Conservation (phyloP, 2,113 vertebrate species). For the Nycticorax nycticorax region DNA sequence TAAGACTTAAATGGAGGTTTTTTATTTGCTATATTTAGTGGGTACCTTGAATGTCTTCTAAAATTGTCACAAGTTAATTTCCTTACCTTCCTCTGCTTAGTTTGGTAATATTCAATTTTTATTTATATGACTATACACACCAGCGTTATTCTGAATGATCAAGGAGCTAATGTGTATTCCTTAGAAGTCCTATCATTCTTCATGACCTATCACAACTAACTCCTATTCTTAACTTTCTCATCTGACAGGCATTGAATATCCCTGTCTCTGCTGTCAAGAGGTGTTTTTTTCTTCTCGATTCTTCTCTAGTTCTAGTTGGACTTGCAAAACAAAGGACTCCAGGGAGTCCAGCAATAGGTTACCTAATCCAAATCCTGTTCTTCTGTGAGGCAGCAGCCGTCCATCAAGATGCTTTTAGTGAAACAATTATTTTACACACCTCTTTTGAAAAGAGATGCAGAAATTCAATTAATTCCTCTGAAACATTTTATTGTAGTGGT, state of each 20-base stretch:
- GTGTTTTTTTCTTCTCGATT: background rate
- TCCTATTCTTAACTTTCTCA: background rate
- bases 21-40: background rate
- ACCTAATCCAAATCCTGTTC: background rate
- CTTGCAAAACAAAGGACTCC: background rate
- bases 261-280: background rate
- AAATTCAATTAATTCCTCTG: background rate
- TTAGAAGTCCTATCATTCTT: background rate
- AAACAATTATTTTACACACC: background rate
- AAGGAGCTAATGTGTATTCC: background rate
- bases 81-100: background rate
- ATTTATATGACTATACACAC: background rate
- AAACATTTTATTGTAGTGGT: background rate
- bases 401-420: background rate
- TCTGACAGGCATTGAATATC: background rate
- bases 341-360: background rate
- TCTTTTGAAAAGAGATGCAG: background rate
- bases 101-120: background rate
- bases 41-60: background rate
- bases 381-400: background rate
- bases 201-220: background rate
- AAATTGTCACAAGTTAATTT: background rate
- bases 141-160: background rate
- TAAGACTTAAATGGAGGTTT: background rate
- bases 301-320: background rate